Evolutionary conservation across 2,888 invertebrate genomes (phyloP), one percentile per base, ranked within the genome.

Genomic region (Meghimatium bilineatum): DNA sequence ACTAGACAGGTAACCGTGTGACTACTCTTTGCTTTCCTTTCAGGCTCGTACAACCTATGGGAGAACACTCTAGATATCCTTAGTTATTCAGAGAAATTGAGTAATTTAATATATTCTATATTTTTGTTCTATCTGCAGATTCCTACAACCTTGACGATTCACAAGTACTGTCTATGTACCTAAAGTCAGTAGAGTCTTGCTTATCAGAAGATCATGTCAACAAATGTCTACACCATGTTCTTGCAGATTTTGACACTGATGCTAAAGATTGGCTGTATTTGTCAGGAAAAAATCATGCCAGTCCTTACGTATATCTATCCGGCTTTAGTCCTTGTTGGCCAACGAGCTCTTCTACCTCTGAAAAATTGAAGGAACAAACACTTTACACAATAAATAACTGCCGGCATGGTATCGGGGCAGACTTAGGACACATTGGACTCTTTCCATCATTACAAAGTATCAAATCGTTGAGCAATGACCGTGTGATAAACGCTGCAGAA

Each of bases 221-320:
- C 29, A 49, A 60, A 80, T 10, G 34, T 23, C 56, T 81, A 6
- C 26, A 60, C 32, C 49, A 56, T 36, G 3, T 67, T 56, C 14
- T 84, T 69, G 38, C n/a, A 38, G 60, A 69, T 60, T 56, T 56
- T 60, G 20, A 49, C 44, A 17, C 80, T 34, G 34, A 69, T 44
- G 12, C 36, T 72, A 26, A 66, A 75, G 67, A 38, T 76, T 67
- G 63, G 67, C 34, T 79, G 56, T 2, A 63, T 6, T 0, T 60
- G 26, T 38, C 69, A 26, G n/a, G 56, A 10, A 17, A 56, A 10
- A 29, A n/a, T 38, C 60, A 52, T 1, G 23, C 32, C 6, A 23
- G 44, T 3, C 0, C 74, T 26, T 17, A 67, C 38, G 26, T 29
- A 3, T 12, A 69, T 36, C 20, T 69, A 17, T 52, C 67, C 26